These are phyloP conservation scores for Ruditapes philippinarum DNA, from an alignment of 1,140 invertebrate genomes.

Conservation along the genomic window DNA sequence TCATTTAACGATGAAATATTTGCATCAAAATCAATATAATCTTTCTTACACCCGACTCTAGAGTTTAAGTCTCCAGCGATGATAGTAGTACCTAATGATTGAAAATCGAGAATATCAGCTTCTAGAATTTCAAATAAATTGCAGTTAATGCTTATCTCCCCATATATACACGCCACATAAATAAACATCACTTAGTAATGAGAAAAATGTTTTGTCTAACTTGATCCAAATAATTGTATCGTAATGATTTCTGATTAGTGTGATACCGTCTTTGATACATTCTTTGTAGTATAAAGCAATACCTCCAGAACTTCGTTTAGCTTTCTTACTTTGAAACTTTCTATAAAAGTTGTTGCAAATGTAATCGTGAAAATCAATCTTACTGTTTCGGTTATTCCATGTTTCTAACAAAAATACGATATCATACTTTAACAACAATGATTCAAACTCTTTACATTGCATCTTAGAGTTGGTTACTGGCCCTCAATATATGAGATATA, in stretches of 20 bases:
- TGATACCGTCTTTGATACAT: background rate
- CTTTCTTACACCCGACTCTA: background rate
- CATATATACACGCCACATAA: constrained; percentile 5
- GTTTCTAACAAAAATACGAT: background rate
- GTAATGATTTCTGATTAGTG: background rate
- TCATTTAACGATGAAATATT: background rate
- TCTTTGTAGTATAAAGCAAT: background rate
- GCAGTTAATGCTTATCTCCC: background rate
- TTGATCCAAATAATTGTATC: constrained; percentile 27
- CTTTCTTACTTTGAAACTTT: background rate
- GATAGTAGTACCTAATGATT: background rate
- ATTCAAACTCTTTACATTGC: no score
- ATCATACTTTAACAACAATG: no score
- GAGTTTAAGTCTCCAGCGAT: constrained; percentile 30
- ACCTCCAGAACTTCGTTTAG: background rate
- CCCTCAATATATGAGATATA: no score
- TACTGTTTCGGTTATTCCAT: background rate
- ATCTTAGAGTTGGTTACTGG: no score
- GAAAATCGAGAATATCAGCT: background rate
- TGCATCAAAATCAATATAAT: background rate
- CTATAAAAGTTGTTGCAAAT: background rate
- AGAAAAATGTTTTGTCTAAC: constrained; percentile 2
- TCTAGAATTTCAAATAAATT: constrained; percentile 32
- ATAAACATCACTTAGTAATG: background rate
- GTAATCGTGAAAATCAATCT: background rate